phyloP scores from a whole-genome alignment of 2,113 vertebrate species.

The Brachyhypopomus gauderio region DNA sequence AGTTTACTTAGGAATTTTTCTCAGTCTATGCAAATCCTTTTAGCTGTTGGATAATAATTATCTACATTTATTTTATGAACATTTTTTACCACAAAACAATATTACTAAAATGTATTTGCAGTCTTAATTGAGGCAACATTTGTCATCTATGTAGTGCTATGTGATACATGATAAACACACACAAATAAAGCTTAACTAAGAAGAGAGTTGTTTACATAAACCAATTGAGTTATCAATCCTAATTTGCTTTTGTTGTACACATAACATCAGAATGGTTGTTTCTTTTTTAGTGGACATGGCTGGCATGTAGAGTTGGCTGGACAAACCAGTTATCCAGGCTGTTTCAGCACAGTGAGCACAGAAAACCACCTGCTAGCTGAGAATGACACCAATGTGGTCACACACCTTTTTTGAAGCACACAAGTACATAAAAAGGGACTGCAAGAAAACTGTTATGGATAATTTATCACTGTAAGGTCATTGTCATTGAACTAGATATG shows the following conservation, averaged over 20 bases:
- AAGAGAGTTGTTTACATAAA: neutral
- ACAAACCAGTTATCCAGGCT: slow-evolving; percentile 15
- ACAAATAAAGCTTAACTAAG: neutral
- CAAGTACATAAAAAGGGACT: neutral
- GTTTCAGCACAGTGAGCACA: neutral
- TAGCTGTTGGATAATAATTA: neutral
- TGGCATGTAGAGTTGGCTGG: neutral
- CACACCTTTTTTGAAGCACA: neutral
- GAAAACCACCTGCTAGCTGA: slow-evolving; percentile 8
- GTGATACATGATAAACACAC: neutral
- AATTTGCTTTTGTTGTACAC: slow-evolving; percentile 3
- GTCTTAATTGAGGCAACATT: neutral
- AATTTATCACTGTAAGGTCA: no score
- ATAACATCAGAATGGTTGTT: slow-evolving; percentile 10
- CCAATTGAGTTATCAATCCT: neutral
- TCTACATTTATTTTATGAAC: neutral
- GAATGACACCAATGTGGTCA: neutral
- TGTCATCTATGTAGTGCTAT: neutral
- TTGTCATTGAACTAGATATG: neutral
- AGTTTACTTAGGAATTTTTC: neutral
- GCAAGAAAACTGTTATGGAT: neutral
- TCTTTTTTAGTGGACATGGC: neutral
- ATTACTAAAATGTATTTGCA: neutral
- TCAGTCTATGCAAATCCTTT: neutral
- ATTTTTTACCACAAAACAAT: neutral